Conservation (phyloP, 1,140 invertebrate species). For the Brachionus rubens region DNA sequence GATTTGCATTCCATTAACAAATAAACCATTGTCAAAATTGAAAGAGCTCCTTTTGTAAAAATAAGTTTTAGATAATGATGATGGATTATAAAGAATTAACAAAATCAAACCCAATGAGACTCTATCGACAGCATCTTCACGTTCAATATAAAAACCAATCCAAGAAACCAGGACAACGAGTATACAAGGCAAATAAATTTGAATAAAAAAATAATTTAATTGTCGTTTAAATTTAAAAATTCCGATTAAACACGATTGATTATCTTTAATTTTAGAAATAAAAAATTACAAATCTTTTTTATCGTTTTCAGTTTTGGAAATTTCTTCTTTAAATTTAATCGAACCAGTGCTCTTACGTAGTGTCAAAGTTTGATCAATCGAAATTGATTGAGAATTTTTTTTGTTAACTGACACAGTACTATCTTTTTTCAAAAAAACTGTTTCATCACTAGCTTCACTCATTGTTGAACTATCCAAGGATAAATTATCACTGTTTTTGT, state of each 20-base stretch:
- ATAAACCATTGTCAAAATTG: constrained; percentile 66
- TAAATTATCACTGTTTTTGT: too few species aligned
- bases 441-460: too few species aligned
- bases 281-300: not conserved
- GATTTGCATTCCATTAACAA: constrained; percentile 65
- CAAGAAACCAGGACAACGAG: constrained; percentile 88
- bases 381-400: too few species aligned
- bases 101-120: constrained; percentile 65
- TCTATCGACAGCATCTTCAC: constrained; percentile 66
- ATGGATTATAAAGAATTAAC: too few species aligned
- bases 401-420: too few species aligned
- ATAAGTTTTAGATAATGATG: too few species aligned
- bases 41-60: constrained; percentile 63
- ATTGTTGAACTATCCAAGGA: too few species aligned
- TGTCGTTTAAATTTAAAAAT: constrained; percentile 81
- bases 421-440: too few species aligned
- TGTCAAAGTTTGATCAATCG: not conserved
- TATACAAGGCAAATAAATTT: constrained; percentile 88
- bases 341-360: not conserved
- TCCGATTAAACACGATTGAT: constrained; percentile 10
- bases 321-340: not conserved
- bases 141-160: constrained; percentile 86
- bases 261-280: not conserved
- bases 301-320: not conserved
- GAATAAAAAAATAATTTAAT: constrained; percentile 86